A percentile compares a stretch with the other conserved stretches of the same genome.
Conservation (phyloP, 1,140 invertebrate genomes). For the Drosophila hydei region DNA sequence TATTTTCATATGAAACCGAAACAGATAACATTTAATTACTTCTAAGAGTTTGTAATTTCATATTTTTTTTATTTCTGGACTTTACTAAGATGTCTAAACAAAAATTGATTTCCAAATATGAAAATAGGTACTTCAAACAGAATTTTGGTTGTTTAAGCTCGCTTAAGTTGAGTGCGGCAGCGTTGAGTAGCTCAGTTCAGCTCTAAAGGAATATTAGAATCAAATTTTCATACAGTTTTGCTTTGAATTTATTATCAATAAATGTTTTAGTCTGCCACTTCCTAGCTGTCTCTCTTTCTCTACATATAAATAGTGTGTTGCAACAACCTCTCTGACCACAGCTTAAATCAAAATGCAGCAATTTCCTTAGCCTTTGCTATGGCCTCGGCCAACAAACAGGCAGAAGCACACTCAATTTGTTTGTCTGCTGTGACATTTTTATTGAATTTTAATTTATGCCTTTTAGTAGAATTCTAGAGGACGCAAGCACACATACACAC, state of each 20-base stretch:
- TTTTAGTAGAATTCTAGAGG: conserved; percentile 37
- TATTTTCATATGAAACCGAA: too few relatives aligned
- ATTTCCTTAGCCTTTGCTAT: conserved; percentile 24
- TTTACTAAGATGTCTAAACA: too few relatives aligned
- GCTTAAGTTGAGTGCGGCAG: background rate
- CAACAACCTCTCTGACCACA: conserved; percentile 1
- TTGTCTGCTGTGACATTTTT: conserved; percentile 75
- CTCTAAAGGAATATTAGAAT: background rate
- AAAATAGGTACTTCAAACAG: too few relatives aligned
- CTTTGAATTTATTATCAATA: conserved; percentile 9
- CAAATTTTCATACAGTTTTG: conserved; percentile 7
- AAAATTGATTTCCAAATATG: too few relatives aligned
- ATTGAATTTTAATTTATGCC: conserved; percentile 81
- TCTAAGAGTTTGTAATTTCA: too few relatives aligned
- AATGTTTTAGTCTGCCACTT: background rate
- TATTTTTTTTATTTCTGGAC: too few relatives aligned
- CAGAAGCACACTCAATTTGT: conserved; percentile 28
- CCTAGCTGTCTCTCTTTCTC: background rate
- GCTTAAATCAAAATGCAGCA: conserved; percentile 51
- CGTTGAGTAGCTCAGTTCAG: background rate
- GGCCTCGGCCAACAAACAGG: conserved; percentile 24
- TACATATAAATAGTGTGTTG: background rate
- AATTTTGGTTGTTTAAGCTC: too few relatives aligned
- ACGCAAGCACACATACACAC: conserved; percentile 29
- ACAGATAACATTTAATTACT: too few relatives aligned